These are phyloP conservation scores for Montipora capitata DNA, from an alignment of 92 coral and sea anemone genomes.

Conservation along the genomic window DNA sequence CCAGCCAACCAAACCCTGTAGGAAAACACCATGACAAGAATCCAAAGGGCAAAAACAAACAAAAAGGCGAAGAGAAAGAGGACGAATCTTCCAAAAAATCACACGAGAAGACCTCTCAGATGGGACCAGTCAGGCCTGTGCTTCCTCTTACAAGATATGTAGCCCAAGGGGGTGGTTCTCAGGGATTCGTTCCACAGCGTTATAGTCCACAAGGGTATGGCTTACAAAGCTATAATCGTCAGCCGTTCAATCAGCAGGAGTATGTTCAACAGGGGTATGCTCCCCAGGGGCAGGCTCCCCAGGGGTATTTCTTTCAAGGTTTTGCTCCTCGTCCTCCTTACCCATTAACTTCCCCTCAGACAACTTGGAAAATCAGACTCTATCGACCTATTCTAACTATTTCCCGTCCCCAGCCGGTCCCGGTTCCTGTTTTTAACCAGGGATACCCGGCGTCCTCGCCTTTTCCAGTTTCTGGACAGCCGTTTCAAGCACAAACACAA, in stretches of 20 bases:
- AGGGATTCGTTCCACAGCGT: slow-evolving; percentile 15
- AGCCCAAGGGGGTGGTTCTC: slow-evolving; percentile 11
- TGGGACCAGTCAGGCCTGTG: neutral
- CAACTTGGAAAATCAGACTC: slow-evolving; percentile 39
- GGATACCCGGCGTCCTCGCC: slow-evolving; percentile 29
- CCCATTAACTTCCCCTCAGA: slow-evolving; percentile 34
- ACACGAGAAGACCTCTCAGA: slow-evolving; percentile 11
- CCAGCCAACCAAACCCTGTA: slow-evolving; percentile 25
- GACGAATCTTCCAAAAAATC: slow-evolving; percentile 16
- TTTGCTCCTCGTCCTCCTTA: slow-evolving; percentile 6
- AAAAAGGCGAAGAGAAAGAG: slow-evolving; percentile 7
- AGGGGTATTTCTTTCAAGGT: slow-evolving; percentile 10
- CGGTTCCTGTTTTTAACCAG: slow-evolving; percentile 31
- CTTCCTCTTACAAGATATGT: slow-evolving; percentile 8
- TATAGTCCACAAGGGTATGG: too few species aligned
- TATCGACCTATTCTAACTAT: slow-evolving; percentile 62
- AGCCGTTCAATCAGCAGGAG: too few species aligned
- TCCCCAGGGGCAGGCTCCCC: neutral
- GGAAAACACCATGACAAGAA: slow-evolving; percentile 5
- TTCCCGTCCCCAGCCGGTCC: slow-evolving; percentile 27
- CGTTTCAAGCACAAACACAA: slow-evolving; percentile 15
- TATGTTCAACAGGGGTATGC: slow-evolving; percentile 15
- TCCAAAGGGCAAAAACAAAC: slow-evolving; percentile 10
- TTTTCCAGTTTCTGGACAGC: slow-evolving; percentile 16
- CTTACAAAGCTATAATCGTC: neutral